Evolutionary conservation across 1,140 invertebrate genomes (phyloP).

Genomic region (Drosophila bipectinata): DNA sequence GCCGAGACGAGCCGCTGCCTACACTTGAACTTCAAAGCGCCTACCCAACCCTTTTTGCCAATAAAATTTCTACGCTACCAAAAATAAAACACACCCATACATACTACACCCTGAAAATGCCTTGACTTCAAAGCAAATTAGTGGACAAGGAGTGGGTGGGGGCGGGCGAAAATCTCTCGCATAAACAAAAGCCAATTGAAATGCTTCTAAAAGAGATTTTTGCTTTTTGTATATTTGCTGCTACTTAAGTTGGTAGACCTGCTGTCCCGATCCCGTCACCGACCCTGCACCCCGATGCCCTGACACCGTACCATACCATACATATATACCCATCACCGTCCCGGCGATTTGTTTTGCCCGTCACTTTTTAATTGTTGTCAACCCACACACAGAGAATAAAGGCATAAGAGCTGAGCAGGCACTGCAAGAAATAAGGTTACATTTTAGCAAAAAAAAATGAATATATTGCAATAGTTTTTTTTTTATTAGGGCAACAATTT

Average conservation of each 20-base stretch:
- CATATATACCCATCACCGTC: not conserved
- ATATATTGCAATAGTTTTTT: too few relatives aligned
- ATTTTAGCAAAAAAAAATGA: conserved; percentile 4
- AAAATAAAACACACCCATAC: conserved; percentile 60
- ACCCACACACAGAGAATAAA: conserved; percentile 54
- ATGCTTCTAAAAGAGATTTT: conserved; percentile 55
- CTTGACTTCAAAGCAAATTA: conserved; percentile 69
- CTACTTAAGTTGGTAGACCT: conserved; percentile 65
- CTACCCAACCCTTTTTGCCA: conserved; percentile 68
- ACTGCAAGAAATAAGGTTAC: not conserved
- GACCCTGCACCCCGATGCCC: not conserved
- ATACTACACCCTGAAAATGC: conserved; percentile 19
- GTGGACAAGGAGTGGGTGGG: conserved; percentile 3
- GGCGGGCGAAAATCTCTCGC: conserved; percentile 38
- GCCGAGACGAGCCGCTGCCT: conserved; percentile 17
- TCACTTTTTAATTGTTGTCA: conserved; percentile 80
- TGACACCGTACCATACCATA: not conserved
- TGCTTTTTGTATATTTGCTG: conserved; percentile 65
- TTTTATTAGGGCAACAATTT: too few relatives aligned
- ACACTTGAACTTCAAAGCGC: conserved; percentile 78
- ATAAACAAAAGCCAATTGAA: conserved; percentile 76
- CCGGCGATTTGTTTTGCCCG: conserved; percentile 52
- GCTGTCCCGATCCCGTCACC: not conserved
- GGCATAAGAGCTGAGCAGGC: not conserved
- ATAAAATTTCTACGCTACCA: conserved; percentile 68